phyloP scores from a whole-genome alignment of 2,888 invertebrate species.

The Brachyptera putata region DNA sequence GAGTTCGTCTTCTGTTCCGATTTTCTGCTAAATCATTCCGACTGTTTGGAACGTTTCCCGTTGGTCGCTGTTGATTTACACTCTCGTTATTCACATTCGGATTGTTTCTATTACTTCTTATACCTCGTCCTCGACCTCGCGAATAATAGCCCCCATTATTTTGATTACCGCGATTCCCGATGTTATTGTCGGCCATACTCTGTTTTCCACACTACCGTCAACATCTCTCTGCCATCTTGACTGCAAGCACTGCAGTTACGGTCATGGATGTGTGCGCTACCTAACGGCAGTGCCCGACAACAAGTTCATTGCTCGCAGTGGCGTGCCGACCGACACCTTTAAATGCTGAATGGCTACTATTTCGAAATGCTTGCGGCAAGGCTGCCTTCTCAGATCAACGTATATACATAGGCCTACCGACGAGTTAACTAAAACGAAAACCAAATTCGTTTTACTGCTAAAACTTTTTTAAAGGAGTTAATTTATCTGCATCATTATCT shows the following conservation, averaged over 20 bases:
- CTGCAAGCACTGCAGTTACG: constrained; percentile 46
- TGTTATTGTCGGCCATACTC: constrained; percentile 32
- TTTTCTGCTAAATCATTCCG: constrained; percentile 11
- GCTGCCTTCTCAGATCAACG: too few species aligned
- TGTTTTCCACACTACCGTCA: constrained; percentile 41
- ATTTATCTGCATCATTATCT: too few species aligned
- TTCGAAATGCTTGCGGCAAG: neutral
- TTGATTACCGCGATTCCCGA: constrained; percentile 15
- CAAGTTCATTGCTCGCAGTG: neutral
- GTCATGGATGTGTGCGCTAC: constrained; percentile 33
- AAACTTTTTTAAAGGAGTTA: too few species aligned
- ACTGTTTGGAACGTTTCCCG: neutral
- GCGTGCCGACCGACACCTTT: neutral
- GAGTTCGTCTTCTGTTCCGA: neutral
- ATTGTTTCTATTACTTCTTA: neutral
- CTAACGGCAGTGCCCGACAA: constrained; percentile 34
- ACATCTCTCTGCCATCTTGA: constrained; percentile 58
- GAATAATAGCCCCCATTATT: neutral
- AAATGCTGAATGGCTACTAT: neutral
- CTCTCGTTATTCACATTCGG: neutral
- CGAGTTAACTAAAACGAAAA: too few species aligned
- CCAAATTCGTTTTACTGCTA: too few species aligned
- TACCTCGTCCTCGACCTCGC: constrained; percentile 10
- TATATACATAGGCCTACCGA: too few species aligned
- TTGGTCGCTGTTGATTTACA: neutral